phyloP scores from a whole-genome alignment of 2,888 invertebrate genomes.

The Lysandra coridon region DNA sequence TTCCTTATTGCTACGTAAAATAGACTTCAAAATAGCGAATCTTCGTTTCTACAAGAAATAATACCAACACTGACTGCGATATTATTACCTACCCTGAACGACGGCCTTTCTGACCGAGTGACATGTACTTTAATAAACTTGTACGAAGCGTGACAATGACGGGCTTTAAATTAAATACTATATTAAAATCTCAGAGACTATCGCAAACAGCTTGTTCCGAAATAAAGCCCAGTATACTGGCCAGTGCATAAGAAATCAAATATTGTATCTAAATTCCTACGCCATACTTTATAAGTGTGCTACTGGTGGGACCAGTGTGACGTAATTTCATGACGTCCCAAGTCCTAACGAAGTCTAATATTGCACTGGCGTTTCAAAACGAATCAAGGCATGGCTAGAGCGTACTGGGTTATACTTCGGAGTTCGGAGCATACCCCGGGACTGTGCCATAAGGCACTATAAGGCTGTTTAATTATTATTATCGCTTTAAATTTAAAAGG shows the following conservation, averaged over 20 bases:
- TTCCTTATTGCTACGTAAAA: constrained; percentile 34
- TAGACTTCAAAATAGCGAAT: constrained; percentile 38
- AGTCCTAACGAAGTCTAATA: too few relatives aligned
- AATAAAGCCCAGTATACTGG: neutral
- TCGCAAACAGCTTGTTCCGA: neutral
- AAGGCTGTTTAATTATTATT: too few relatives aligned
- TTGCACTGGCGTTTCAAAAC: too few relatives aligned
- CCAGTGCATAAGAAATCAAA: neutral
- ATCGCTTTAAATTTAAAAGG: too few relatives aligned
- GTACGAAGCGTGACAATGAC: constrained; percentile 47
- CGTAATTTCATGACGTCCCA: neutral
- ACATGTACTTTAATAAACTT: constrained; percentile 56
- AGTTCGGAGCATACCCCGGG: too few relatives aligned
- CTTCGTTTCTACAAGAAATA: constrained; percentile 33
- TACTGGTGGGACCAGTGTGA: neutral
- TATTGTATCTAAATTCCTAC: too few relatives aligned
- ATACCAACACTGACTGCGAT: constrained; percentile 50
- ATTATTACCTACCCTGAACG: constrained; percentile 59
- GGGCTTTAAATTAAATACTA: constrained; percentile 1
- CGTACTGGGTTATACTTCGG: too few relatives aligned
- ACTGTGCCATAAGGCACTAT: too few relatives aligned
- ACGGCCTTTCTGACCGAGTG: constrained; percentile 44
- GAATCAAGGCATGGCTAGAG: too few relatives aligned
- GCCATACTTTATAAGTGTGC: too few relatives aligned
- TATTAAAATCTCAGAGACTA: neutral